Base-by-base conservation (phyloP, 1,140 invertebrate genomes). In the Cyclargus thomasi region DNA sequence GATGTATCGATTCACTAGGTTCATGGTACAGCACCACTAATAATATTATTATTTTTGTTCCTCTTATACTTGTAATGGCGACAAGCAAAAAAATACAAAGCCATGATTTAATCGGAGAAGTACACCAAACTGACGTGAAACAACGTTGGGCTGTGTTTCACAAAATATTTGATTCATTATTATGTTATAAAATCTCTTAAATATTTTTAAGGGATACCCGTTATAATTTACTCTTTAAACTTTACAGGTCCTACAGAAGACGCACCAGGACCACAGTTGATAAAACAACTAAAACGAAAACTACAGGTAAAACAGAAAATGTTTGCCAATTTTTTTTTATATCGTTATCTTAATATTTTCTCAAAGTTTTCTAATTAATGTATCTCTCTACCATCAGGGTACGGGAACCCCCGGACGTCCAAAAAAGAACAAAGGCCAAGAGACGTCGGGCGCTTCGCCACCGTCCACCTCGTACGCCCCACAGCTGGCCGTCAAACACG, bases 241-340 rank as follows among this genome's bases (percentile, higher is more conserved):
- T 65, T 79, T 80, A 57, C 72, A 86, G 84, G 69, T 22, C 71
- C 80, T 63, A 39, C 73, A 36, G 87, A 88, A 53, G 85, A 90
- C 47, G 62, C 95, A 53, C 92, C 95, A 64, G 94, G 95, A 83
- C 92, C 94, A 65, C 94, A 95, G 79, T 86, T 94, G 17, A 93
- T 93, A 57, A 93, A 94, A 70, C 94, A 96, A 77, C 92, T 95
- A 75, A 96, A 96, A 80, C 91, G 93, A 72, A 94, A 94, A 86
- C 79, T 94, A 65, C 93, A 94, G 89, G 93, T 94, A 75, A 59
- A 20, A 10, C 53, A n/a, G n/a, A n/a, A n/a, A n/a, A n/a, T n/a
- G n/a, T n/a, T n/a, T 55, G 6, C n/a, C 11, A 85, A 71, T 67
- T 65, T 21, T 20, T 35, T 53, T 17, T 53, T 17, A 35, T 14